Conservation (phyloP, 2,888 invertebrate genomes). For the Cheilosia soror region DNA sequence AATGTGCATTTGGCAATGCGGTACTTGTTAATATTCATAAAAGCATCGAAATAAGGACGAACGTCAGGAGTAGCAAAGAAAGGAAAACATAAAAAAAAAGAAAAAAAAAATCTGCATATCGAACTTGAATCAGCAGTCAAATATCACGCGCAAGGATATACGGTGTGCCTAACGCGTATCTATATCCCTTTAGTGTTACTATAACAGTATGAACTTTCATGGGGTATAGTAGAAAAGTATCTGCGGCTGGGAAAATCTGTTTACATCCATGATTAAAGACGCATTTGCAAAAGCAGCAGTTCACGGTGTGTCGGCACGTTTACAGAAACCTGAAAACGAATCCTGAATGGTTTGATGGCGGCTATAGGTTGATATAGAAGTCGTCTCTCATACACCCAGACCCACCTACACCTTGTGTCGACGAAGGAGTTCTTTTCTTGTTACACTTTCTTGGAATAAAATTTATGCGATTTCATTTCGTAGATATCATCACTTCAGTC, state of each 20-base stretch:
- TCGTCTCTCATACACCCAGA: not conserved
- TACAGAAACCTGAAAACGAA: slow-evolving; percentile 58
- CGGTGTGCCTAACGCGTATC: slow-evolving; percentile 38
- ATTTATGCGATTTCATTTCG: slow-evolving; percentile 74
- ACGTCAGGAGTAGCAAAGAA: slow-evolving; percentile 19
- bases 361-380: not conserved
- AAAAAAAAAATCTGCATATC: slow-evolving; percentile 63
- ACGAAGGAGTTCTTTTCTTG: slow-evolving; percentile 39
- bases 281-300: slow-evolving; percentile 67
- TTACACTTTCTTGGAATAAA: slow-evolving; percentile 57
- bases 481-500: slow-evolving; percentile 74
- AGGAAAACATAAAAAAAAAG: not conserved
- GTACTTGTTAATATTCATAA: slow-evolving; percentile 74
- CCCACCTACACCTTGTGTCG: not conserved
- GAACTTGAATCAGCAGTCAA: slow-evolving; percentile 74
- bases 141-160: slow-evolving; percentile 68
- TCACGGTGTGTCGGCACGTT: slow-evolving; percentile 71
- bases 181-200: slow-evolving; percentile 20
- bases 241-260: slow-evolving; percentile 74
- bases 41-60: slow-evolving; percentile 64
- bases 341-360: slow-evolving; percentile 33
- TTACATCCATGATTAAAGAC: slow-evolving; percentile 75
- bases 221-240: slow-evolving; percentile 12
- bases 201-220: slow-evolving; percentile 19
- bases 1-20: slow-evolving; percentile 69